Percentiles rank a stretch among this genome's conserved stretches.
phyloP scores from a whole-genome alignment of 2,888 invertebrate genomes.

The Cyclophora punctaria region DNA sequence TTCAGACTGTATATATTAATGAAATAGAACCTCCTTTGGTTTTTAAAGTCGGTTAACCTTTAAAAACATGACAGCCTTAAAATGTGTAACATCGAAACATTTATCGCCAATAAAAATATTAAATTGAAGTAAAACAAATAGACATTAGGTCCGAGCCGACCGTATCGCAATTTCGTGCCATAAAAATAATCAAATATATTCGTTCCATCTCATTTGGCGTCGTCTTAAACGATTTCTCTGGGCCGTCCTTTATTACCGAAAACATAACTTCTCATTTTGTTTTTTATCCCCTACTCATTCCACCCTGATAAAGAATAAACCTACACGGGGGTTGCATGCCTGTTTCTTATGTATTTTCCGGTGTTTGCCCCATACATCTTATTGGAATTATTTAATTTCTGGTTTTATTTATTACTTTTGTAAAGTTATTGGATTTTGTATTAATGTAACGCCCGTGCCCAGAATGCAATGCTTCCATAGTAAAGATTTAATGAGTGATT shows the following conservation, averaged over 20 bases:
- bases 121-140: conserved; percentile 68
- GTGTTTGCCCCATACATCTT: conserved; percentile 22
- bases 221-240: conserved; percentile 75
- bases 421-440: no score
- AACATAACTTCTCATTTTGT: conserved; percentile 76
- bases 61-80: conserved; percentile 29
- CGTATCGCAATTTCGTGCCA: conserved; percentile 69
- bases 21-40: no score
- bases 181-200: conserved; percentile 76
- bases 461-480: no score
- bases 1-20: no score
- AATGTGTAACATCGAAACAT: conserved; percentile 35
- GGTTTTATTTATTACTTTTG: conserved; percentile 1
- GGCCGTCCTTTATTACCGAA: conserved; percentile 74
- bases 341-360: conserved; percentile 62
- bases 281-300: conserved; percentile 71
- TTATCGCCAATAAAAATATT: conserved; percentile 32
- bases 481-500: no score
- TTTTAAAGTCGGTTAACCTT: no score
- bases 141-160: conserved; percentile 54
- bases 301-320: conserved; percentile 52
- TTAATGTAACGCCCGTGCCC: no score
- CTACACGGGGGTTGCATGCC: conserved; percentile 60
- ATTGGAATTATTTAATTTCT: conserved; percentile 17
- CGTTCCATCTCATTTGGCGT: conserved; percentile 74